Base-by-base conservation (phyloP, 1,140 invertebrate species). In the Arion vulgaris region DNA sequence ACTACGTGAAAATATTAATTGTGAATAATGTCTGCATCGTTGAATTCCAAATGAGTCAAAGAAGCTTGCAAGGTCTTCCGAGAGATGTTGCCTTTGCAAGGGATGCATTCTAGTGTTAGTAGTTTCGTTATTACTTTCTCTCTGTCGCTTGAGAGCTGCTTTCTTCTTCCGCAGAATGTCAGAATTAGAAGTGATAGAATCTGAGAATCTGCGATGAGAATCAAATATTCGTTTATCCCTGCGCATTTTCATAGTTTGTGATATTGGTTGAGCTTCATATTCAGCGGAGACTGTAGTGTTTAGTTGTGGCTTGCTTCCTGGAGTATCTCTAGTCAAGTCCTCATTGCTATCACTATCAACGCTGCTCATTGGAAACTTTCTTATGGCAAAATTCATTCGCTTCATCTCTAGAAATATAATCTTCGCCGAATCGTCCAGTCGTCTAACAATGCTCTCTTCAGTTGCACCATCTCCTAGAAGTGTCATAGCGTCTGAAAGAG, bases 321-420 rank as follows among this genome's bases (percentile, higher is more conserved):
- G 2, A 23, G 2, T 66, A 7, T 28, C 62, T 32, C 9, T 7
- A 15, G 62, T 17, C 4, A 23, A 5, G 7, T 28, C 62, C 11
- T 66, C 62, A 5, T 66, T 66, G 62, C n/a, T 66, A 4, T 28
- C 41, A 72, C 19, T 72, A 0, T 74, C 80, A 11, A 81, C 28
- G 34, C 82, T 83, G 51, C 82, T 83, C 36, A 36, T 51, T 34
- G 82, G 82, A 62, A 83, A 83, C 53, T 83, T n/a, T 23, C 82
- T 15, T 26, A 83, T 71, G 7, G 72, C 73, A 53, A 82, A 82
- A 26, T 62, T 76, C n/a, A 45, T 49, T 62, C 34, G 36, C 49
- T 49, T 82, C 80, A 68, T 75, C 32, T 76, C 45, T 15, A 32
- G 4, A 75, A 74, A 82, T 36, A 75, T 39, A 13, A 9, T 32